These are phyloP conservation scores for Proisotoma minuta DNA, from an alignment of 2,888 invertebrate genomes.

Conservation along the genomic window DNA sequence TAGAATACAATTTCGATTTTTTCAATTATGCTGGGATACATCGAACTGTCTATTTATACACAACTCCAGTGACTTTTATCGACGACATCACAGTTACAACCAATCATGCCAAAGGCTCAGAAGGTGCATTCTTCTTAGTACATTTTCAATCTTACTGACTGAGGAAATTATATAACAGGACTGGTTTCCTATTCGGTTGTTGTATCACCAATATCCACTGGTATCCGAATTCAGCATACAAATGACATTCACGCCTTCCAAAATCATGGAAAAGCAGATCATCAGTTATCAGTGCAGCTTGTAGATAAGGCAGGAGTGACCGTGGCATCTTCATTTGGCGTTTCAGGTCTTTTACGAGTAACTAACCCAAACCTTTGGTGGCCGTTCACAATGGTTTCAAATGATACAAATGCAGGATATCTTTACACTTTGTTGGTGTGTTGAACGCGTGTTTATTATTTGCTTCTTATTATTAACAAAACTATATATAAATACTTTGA, in stretches of 20 bases:
- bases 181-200: not conserved
- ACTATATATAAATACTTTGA: not conserved
- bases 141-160: not conserved
- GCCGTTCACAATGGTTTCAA: slow-evolving; percentile 57
- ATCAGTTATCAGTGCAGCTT: slow-evolving; percentile 13
- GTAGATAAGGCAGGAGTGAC: slow-evolving; percentile 31
- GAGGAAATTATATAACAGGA: not conserved
- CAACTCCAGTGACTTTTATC: slow-evolving; percentile 76
- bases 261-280: too few relatives aligned
- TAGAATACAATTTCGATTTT: slow-evolving; percentile 88
- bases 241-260: too few relatives aligned
- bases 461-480: not conserved
- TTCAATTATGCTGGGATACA: slow-evolving; percentile 98
- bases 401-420: slow-evolving; percentile 58
- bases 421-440: slow-evolving; percentile 75
- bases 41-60: slow-evolving; percentile 83
- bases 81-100: slow-evolving; percentile 63
- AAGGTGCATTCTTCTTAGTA: not conserved
- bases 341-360: slow-evolving; percentile 62
- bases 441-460: not conserved
- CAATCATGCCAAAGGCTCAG: not conserved
- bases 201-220: not conserved
- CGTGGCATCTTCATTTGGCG: slow-evolving; percentile 46
- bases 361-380: slow-evolving; percentile 79
- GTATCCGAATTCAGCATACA: not conserved